Base-by-base conservation (phyloP, 2,113 vertebrate genomes). In the Climacteris rufus region DNA sequence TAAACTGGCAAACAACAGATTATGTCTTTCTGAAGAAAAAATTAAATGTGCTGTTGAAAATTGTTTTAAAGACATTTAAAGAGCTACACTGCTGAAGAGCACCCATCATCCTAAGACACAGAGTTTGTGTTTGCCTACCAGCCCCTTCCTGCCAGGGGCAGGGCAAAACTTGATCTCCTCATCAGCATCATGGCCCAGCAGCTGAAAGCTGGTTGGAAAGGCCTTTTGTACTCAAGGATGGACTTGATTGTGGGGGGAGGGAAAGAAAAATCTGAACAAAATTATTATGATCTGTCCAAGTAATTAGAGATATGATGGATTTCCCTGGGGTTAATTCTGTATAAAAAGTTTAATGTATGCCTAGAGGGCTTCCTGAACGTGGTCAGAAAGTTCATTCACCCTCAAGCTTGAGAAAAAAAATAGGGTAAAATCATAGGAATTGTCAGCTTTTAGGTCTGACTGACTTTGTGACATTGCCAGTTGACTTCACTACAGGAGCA, bases 201-300 rank as follows among this genome's bases (percentile, higher is more conserved):
- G 17, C 28, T 65, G 45, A 65, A 70, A 82, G 7, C 9, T 14
- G n/a, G 44, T 72, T 61, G 30, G 25, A 63, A 68, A 25, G 63
- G 7, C 18, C 27, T 56, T 10, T 1, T 16, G 27, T 45, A 14
- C 25, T 66, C 23, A 13, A 7, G 2, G 4, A 11, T 6, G 6
- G 17, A 15, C 44, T 66, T 63, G 37, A 20, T 0, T 30, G 16
- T 2, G 4, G 40, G 12, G 19, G 1, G 4, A 6, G 11, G 28
- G n/a, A 15, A 33, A 33, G 28, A 50, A 39, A 56, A 65, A 50
- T 30, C 27, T 31, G 60, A 71, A 35, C 27, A 83, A 71, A 56
- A 24, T 9, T 22, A 16, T 31, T 44, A 6, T 47, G n/a, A 52
- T 66, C 28, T 39, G 16, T 79, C 45, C 52, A 53, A 37, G 65